Evolutionary conservation across 2,797 vertebrate genomes (phyloP), one percentile per base, ranked within the genome.

Genomic region (Phrynocephalus vlangalii): DNA sequence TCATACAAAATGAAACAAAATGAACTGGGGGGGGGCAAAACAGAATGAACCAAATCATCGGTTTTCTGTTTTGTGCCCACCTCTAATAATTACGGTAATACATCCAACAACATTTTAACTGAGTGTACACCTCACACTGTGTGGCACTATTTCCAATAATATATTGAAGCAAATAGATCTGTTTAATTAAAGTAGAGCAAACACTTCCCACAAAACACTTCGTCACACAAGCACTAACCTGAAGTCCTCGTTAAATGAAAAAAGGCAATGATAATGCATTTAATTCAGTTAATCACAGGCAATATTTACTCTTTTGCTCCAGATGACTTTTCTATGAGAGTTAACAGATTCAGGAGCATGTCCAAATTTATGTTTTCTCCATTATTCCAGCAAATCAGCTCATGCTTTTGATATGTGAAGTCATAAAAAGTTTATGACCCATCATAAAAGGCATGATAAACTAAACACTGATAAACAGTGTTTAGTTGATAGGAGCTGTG

Each of bases 371-470:
- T 67, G 44, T 78, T 85, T 26, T 18, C 26, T 85, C 9, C 63
- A 24, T 33, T 77, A 13, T 85, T 26, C 77, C 33, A 44, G 26
- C 16, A 15, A 9, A 7, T 67, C 60, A 67, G 68, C 26, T 78
- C 77, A 77, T 30, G 73, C 16, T 50, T 48, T 85, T 85, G 73
- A 85, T 50, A 67, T 77, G 7, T 50, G 38, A 28, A 77, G 28
- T 30, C 18, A 48, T 85, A 78, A 85, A 77, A 78, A 30, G 77
- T 85, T 79, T 28, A 70, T 11, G 8, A 44, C 28, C 50, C 20
- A 18, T 85, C 38, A 78, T 68, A 68, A 85, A 77, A 85, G 15
- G 10, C 18, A 78, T 84, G 44, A 76, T 60, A 76, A 84, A 75
- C 10, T 44, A 68, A 13, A 16, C 18, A n/a, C n/a, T n/a, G n/a